Percentiles rank a stretch among this genome's conserved stretches.
Conservation (phyloP, 2,888 invertebrate genomes). For the Esperia sulphurella region DNA sequence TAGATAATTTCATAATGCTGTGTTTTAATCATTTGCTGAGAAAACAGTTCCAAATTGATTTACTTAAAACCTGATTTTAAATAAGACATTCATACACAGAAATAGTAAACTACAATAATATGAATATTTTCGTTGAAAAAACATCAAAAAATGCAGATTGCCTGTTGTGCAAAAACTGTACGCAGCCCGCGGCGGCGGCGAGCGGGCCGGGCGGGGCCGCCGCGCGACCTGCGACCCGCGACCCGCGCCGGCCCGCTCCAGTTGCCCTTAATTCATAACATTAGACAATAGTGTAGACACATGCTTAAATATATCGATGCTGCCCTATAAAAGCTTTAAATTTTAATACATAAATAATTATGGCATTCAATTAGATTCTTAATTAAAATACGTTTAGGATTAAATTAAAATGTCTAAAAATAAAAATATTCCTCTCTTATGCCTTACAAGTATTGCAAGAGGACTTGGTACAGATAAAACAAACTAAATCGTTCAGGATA, state of each 20-base stretch:
- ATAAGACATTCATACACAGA: conserved; percentile 65
- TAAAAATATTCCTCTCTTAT: conserved; percentile 62
- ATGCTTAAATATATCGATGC: conserved; percentile 61
- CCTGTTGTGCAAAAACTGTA: conserved; percentile 54
- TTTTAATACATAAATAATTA: conserved; percentile 56
- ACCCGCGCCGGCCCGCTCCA: conserved; percentile 24
- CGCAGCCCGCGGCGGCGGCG: conserved; percentile 10
- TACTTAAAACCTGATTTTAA: conserved; percentile 73
- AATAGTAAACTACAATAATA: conserved; percentile 67
- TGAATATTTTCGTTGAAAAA: conserved; percentile 75
- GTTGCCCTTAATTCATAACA: conserved; percentile 69
- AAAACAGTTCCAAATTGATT: conserved; percentile 77
- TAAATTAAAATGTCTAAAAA: conserved; percentile 61
- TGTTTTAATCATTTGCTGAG: conserved; percentile 53
- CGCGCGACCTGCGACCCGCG: too few relatives aligned
- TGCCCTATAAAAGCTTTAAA: conserved; percentile 58
- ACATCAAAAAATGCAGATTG: conserved; percentile 71
- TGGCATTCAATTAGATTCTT: conserved; percentile 64
- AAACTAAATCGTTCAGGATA: conserved; percentile 3
- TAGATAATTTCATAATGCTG: conserved; percentile 72
- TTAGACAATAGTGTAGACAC: conserved; percentile 50
- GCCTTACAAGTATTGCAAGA: conserved; percentile 52
- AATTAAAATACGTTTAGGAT: conserved; percentile 59
- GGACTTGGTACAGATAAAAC: conserved; percentile 14
- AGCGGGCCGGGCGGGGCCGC: conserved; percentile 7